A percentile compares a stretch with the other conserved stretches of the same genome.
phyloP scores from a whole-genome alignment of 2,888 invertebrate genomes.

The Amiota communis region DNA sequence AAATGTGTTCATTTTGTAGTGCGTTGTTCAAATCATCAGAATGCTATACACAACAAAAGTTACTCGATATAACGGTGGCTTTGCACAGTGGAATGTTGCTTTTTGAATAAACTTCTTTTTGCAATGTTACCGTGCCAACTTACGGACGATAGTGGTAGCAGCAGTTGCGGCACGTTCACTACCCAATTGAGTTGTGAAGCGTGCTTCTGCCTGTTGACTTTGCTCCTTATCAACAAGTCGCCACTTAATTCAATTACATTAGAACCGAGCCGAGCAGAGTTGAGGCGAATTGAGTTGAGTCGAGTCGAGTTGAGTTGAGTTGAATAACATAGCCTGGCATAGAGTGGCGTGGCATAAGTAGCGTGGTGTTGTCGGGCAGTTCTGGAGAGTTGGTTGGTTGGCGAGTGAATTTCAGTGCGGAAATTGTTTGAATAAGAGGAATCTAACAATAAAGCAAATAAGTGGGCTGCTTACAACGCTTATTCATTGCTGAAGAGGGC shows the following conservation, averaged over 20 bases:
- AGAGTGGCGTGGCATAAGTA: not conserved
- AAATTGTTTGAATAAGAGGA: conserved; percentile 34
- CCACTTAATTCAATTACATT: conserved; percentile 67
- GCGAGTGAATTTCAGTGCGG: not conserved
- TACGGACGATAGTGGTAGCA: not conserved
- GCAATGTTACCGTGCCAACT: not conserved
- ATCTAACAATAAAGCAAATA: conserved; percentile 24
- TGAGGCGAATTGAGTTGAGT: conserved; percentile 36
- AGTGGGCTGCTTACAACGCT: not conserved
- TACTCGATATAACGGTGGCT: too few species aligned
- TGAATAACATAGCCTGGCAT: not conserved
- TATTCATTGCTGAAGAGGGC: conserved; percentile 4
- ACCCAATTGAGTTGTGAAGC: conserved; percentile 53
- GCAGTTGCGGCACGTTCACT: conserved; percentile 32
- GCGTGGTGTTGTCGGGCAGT: conserved; percentile 16
- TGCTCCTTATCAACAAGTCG: conserved; percentile 65
- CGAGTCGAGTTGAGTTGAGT: not conserved
- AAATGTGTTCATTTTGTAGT: too few species aligned
- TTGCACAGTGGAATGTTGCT: too few species aligned
- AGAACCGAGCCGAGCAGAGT: conserved; percentile 45
- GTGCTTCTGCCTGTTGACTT: conserved; percentile 56
- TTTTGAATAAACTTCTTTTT: not conserved
- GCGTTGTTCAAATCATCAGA: too few species aligned
- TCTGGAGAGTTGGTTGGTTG: not conserved
- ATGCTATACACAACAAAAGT: too few species aligned